Base-by-base conservation (phyloP, 2,888 invertebrate genomes). In the Ectemnius cavifrons region DNA sequence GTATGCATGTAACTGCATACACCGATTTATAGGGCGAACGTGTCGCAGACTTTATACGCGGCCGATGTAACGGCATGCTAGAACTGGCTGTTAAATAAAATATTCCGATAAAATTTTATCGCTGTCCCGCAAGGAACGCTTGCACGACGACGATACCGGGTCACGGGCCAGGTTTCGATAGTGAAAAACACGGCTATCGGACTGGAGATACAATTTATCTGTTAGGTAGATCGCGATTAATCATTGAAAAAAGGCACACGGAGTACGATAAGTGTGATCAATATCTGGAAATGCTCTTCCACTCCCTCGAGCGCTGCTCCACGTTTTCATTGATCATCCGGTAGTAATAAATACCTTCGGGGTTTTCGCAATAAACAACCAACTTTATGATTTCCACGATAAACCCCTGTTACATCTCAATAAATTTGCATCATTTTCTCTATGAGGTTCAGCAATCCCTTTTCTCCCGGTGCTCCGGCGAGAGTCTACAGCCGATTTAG, bases 71-170 rank as follows among this genome's bases (percentile, higher is more conserved):
- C 37, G 37, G 37, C 37, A 8, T 1, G 37, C 37, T 11, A 11
- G 5, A 37, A 37, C 37, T 37, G 37, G 37, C 16, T 16, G 52
- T 52, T 52, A 52, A 52, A 52, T 16, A 52, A 52, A 52, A 52
- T 52, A 52, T 52, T 52, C 52, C n/a, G 52, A 52, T 52, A 52
- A 52, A 52, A 52, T 52, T 11, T 52, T 52, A 52, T 52, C 52
- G 52, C 37, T 52, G 52, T 13, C 52, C 16, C 52, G 52, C 52
- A 52, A 16, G 16, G 16, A 14, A 14, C 52, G 52, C 52, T 52
- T 14, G n/a, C 6, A 14, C 16, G 16, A 16, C 52, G 52, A 52
- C 52, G 16, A 16, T 52, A 16, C 37, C 37, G 37, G 37, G 37
- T 37, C 52, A 52, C 52, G n/a, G 13, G 52, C n/a, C n/a, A 6